These are phyloP conservation scores for Pelobates fuscus DNA, from an alignment of 2,113 vertebrate species.

Conservation along the genomic window DNA sequence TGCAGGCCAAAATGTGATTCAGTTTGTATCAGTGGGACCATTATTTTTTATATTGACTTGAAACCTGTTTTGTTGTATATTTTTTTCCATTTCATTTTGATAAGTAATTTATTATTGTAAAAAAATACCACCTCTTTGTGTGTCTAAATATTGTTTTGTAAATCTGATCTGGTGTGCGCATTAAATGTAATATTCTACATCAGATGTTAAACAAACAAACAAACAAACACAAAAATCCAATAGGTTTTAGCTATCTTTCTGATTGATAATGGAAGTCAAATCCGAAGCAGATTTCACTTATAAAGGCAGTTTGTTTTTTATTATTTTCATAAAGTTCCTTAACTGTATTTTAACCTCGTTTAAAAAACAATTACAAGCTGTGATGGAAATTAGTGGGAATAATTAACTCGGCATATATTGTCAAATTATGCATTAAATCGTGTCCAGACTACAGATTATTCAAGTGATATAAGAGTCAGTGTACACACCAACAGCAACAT, in stretches of 20 bases:
- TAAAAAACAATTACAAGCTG: constrained; percentile 10
- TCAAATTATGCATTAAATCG: constrained; percentile 8
- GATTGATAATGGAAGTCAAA: constrained; percentile 2
- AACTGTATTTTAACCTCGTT: neutral
- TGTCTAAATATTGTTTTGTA: constrained; percentile 45
- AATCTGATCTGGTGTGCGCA: constrained; percentile 49
- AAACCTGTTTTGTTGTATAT: neutral
- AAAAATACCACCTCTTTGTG: constrained; percentile 50
- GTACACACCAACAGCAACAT: neutral
- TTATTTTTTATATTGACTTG: constrained; percentile 29
- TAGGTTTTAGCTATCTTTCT: neutral
- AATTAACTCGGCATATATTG: constrained; percentile 2
- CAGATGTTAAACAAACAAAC: constrained; percentile 33
- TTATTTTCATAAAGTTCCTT: constrained; percentile 6
- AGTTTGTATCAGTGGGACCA: neutral
- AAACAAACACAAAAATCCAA: constrained; percentile 7
- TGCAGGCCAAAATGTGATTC: neutral
- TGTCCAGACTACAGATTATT: neutral
- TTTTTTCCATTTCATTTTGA: neutral
- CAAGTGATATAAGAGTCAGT: neutral
- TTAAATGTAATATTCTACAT: constrained; percentile 53
- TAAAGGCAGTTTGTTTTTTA: neutral
- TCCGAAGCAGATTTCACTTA: neutral
- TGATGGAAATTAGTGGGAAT: constrained; percentile 11
- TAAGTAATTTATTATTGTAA: constrained; percentile 49